These are phyloP conservation scores for Emydocephalus ijimae DNA, from an alignment of 2,113 vertebrate species.

Conservation along the genomic window DNA sequence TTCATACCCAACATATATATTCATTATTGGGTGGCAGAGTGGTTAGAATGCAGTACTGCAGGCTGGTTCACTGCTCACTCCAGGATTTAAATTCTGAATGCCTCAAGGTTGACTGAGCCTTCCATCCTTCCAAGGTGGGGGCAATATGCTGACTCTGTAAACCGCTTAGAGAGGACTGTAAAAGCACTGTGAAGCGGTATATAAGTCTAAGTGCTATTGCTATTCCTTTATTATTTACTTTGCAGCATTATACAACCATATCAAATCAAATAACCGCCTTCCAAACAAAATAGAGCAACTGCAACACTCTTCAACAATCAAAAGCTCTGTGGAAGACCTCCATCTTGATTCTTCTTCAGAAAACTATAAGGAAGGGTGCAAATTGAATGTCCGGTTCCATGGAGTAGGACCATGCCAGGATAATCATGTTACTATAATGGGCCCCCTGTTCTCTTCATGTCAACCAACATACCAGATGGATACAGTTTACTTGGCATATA, in stretches of 20 bases:
- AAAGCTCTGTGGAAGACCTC: background rate
- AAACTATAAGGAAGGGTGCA: background rate
- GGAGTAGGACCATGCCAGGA: background rate
- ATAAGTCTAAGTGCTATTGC: too few relatives aligned
- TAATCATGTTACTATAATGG: background rate
- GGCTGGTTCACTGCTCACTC: too few relatives aligned
- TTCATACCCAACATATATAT: background rate
- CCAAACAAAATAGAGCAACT: background rate
- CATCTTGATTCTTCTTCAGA: background rate
- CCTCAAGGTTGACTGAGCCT: too few relatives aligned
- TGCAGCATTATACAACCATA: background rate
- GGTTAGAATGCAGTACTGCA: too few relatives aligned
- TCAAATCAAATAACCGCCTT: background rate
- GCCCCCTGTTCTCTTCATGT: background rate
- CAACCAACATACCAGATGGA: background rate
- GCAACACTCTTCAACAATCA: background rate
- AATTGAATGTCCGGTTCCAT: background rate
- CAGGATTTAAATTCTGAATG: too few relatives aligned
- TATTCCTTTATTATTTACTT: background rate
- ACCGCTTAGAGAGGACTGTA: too few relatives aligned
- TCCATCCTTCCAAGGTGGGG: too few relatives aligned
- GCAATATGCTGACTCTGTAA: too few relatives aligned
- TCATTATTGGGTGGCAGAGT: background rate
- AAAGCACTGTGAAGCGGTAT: too few relatives aligned
- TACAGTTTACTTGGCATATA: background rate